Evolutionary conservation across 2,113 vertebrate species (phyloP).

Genomic region (Oceanodroma tethys): DNA sequence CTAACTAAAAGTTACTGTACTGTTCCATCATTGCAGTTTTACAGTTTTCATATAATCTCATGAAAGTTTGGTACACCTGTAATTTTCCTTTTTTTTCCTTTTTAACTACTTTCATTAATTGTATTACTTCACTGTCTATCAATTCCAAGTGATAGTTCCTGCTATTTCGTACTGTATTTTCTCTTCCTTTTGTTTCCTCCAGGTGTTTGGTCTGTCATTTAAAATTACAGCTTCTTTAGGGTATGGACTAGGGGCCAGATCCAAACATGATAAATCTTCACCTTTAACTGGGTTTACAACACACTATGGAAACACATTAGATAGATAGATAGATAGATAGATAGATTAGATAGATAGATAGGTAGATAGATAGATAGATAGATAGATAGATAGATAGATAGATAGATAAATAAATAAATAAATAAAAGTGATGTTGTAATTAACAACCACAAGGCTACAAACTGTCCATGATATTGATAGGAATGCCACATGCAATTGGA

Average conservation of each 20-base stretch:
- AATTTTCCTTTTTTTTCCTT: not conserved
- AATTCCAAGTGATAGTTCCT: not conserved
- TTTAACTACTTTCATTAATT: not conserved
- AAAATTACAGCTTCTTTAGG: not conserved
- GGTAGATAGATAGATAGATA: not conserved
- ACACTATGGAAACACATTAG: not conserved
- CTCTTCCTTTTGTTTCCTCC: not conserved
- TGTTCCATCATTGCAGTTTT: not conserved
- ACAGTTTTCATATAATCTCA: not conserved
- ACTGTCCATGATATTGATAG: accelerated
- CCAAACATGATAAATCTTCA: not conserved
- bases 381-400: no score
- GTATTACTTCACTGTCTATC: not conserved
- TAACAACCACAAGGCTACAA: not conserved
- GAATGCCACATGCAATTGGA: accelerated
- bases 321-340: not conserved
- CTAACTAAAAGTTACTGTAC: not conserved
- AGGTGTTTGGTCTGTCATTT: not conserved
- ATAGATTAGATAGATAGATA: not conserved
- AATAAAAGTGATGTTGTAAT: not conserved
- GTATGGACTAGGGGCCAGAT: not conserved
- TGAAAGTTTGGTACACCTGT: not conserved
- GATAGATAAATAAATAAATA: not conserved
- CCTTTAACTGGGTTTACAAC: not conserved
- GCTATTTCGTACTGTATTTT: not conserved